A percentile compares a stretch with the other conserved stretches of the same genome.
These are phyloP conservation scores for Tringa solitaria DNA, from an alignment of 2,113 vertebrate genomes.

Conservation along the genomic window DNA sequence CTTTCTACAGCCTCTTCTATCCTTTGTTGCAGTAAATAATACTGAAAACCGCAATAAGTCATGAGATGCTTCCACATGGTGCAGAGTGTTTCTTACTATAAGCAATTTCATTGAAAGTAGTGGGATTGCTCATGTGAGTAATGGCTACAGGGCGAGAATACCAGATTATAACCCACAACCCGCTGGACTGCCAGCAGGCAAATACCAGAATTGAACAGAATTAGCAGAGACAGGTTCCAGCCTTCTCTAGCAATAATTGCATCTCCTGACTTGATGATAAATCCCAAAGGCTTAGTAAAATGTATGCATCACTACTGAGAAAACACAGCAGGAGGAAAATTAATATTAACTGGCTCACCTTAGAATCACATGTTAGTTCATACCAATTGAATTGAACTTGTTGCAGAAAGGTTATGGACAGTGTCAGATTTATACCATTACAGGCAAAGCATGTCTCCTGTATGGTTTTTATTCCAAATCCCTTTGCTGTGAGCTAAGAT, in stretches of 20 bases:
- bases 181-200: neutral
- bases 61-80: neutral
- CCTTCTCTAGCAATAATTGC: neutral
- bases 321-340: neutral
- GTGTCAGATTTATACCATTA: neutral
- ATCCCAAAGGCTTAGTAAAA: neutral
- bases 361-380: neutral
- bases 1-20: neutral
- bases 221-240: neutral
- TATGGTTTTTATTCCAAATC: neutral
- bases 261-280: neutral
- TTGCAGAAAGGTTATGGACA: neutral
- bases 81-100: neutral
- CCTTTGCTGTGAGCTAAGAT: neutral
- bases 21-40: neutral
- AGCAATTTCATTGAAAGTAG: neutral
- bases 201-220: neutral
- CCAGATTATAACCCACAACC: neutral
- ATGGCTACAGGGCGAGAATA: neutral
- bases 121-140: neutral
- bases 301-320: neutral
- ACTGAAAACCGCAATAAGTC: neutral
- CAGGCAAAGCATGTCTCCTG: neutral
- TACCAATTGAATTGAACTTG: neutral
- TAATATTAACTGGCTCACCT: neutral